Base-by-base conservation (phyloP, 2,888 invertebrate species). In the Bruchidius siliquastri region DNA sequence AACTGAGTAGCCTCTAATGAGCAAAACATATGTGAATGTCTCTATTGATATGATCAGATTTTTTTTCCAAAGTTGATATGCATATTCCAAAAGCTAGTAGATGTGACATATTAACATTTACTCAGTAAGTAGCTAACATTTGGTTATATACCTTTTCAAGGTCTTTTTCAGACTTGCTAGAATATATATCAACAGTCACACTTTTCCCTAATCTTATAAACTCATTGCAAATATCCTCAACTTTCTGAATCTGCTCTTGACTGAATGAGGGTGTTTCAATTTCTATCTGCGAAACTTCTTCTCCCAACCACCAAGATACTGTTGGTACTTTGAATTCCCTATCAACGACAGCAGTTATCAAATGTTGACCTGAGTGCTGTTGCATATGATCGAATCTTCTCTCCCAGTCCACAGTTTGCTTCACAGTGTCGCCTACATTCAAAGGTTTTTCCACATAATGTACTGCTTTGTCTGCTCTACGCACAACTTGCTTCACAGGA, bases 311-410 rank as follows among this genome's bases (percentile, higher is more conserved):
- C 95, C 95, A 95, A 0, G 95, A 93, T 0, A 92, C 92, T 4
- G 96, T 96, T 0, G 88, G 86, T 74, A 90, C 89, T 18, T 90
- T 90, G 85, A 90, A 92, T 81, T 92, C 90, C 22, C 88, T 88
- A 79, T 94, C 93, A 66, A 94, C 89, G 71, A 96, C 86, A 0
- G 95, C 95, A 18, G 95, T 93, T 22, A 96, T 89, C 30, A 96
- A 88, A 86, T 96, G 96, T 83, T 96, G 96, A 0, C 94, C 94
- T 82, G 96, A 94, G 88, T 96, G 96, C 82, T 96, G 96, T 83
- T 96, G 96, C 96, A 96, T 96, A 82, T 96, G 94, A 84, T 96
- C 96, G 83, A 94, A 91, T 72, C 96, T 87, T 75, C 95, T 88
- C 0, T 89, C 85, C 96, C 96, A 96, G 84, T 96, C 90, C 4